Evolutionary conservation across 2,888 invertebrate genomes (phyloP), one percentile per base, ranked within the genome.

Genomic region (Drosophila melanosoma): DNA sequence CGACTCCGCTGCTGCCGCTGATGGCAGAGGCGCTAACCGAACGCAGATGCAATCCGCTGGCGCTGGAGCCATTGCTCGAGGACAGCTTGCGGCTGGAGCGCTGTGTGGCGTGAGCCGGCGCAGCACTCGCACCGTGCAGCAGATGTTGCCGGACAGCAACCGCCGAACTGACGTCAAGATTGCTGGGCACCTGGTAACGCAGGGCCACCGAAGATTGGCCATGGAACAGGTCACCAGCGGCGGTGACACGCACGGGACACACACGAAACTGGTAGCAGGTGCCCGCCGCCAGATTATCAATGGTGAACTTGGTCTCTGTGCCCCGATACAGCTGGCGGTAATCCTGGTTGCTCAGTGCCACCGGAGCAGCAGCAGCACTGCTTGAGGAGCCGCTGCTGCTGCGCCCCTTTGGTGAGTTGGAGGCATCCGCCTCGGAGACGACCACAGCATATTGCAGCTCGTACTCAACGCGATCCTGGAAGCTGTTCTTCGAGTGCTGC

Each of bases 181-280:
- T 84, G 7, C 48, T 75, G 60, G 93, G 92, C 88, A 92, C 92
- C 81, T 92, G 91, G 79, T 93, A 92, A 64, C 95, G 94, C 83
- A 95, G 93, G 58, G 95, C 93, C 62, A 95, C 94, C 77, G 97
- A 96, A 93, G 95, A 96, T 74, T 96, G 95, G 72, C 97, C 96
- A 32, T 85, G 65, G 70, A 94, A 93, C 81, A 97, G 94, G 85
- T 95, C 94, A 1, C 90, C 91, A 32, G 81, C 82, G 48, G 95
- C 94, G 83, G 94, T 94, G 64, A 94, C 92, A 56, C 98, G 95
- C 87, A 97, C 95, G 35, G 96, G 96, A 93, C 96, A 96, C 76
- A 98, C 97, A 64, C 97, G 95, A 87, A 96, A 95, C 87, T 94
- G 94, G 94, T 97, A 97, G 91, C 96, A 96, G 64, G 95, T 95